Percentiles rank a stretch among this genome's conserved stretches.
phyloP scores from a whole-genome alignment of 2,888 invertebrate genomes.

The Beris chalybata region DNA sequence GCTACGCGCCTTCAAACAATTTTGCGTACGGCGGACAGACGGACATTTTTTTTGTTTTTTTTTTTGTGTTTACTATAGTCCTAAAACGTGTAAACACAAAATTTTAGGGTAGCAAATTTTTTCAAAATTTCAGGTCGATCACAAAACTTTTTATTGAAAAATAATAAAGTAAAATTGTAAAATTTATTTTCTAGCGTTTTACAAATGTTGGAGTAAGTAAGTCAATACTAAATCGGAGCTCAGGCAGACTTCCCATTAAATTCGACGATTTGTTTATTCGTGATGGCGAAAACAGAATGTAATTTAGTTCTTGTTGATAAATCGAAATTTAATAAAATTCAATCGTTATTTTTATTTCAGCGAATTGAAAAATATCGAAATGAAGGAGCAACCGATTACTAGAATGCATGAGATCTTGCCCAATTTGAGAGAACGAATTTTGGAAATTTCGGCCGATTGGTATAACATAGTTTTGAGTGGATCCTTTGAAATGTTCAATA shows the following conservation, averaged over 20 bases:
- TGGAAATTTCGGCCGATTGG: slow-evolving; percentile 35
- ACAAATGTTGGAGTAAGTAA: slow-evolving; percentile 37
- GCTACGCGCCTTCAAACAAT: too few relatives aligned
- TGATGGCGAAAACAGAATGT: slow-evolving; percentile 35
- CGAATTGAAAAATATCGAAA: slow-evolving; percentile 33
- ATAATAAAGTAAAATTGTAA: too few relatives aligned
- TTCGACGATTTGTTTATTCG: slow-evolving; percentile 31
- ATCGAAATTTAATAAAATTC: neutral
- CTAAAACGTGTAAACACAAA: too few relatives aligned
- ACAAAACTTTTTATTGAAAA: too few relatives aligned
- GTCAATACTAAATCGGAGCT: slow-evolving; percentile 22
- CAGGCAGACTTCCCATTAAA: slow-evolving; percentile 14
- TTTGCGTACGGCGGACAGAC: too few relatives aligned
- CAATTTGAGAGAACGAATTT: slow-evolving; percentile 34
- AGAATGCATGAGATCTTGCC: slow-evolving; percentile 34
- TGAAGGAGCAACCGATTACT: slow-evolving; percentile 31
- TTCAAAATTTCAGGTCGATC: too few relatives aligned
- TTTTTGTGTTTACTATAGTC: too few relatives aligned
- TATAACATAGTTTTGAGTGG: slow-evolving; percentile 33
- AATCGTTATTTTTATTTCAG: slow-evolving; percentile 15
- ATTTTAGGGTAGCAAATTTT: too few relatives aligned
- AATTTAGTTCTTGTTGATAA: neutral
- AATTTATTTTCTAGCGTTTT: slow-evolving; percentile 30
- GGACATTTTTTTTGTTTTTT: too few relatives aligned
- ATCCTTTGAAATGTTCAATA: slow-evolving; percentile 36